Percentiles rank a stretch among this genome's conserved stretches.
phyloP scores from a whole-genome alignment of 2,113 vertebrate species.

The Panthera leo region DNA sequence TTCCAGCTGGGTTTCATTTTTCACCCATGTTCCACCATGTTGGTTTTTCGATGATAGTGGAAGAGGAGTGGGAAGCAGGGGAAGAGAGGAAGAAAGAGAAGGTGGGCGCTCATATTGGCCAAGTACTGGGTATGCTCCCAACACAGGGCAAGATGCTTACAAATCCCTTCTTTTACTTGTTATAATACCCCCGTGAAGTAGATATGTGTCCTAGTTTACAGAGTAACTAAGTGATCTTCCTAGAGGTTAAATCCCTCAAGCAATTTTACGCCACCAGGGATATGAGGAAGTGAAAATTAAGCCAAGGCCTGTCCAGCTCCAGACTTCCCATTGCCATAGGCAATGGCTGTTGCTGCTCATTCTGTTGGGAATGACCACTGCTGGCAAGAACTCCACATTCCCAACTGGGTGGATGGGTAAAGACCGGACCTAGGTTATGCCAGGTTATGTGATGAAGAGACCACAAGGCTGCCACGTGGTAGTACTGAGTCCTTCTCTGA shows the following conservation, averaged over 20 bases:
- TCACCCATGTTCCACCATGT: not conserved
- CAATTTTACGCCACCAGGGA: not conserved
- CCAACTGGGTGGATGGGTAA: too few relatives aligned
- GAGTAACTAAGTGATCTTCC: not conserved
- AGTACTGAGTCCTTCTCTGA: not conserved
- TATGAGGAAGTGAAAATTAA: not conserved
- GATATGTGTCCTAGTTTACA: not conserved
- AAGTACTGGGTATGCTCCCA: not conserved
- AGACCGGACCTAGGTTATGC: not conserved
- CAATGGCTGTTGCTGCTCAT: not conserved
- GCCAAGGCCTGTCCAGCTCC: not conserved
- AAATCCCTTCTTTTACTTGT: not conserved
- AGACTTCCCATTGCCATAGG: not conserved
- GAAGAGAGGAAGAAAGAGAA: not conserved
- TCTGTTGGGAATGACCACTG: not conserved
- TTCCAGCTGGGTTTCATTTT: conserved; percentile 5
- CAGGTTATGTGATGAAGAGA: not conserved
- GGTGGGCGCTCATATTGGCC: not conserved
- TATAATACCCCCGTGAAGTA: not conserved
- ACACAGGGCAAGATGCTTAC: not conserved
- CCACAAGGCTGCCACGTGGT: not conserved
- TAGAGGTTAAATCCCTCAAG: not conserved
- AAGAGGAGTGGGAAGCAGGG: not conserved
- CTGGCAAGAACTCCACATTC: not conserved
- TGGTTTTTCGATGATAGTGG: not conserved